A percentile compares a stretch with the other conserved stretches of the same genome.
Evolutionary conservation across 2,113 vertebrate species (phyloP).

Genomic region (Pampusana beccarii): DNA sequence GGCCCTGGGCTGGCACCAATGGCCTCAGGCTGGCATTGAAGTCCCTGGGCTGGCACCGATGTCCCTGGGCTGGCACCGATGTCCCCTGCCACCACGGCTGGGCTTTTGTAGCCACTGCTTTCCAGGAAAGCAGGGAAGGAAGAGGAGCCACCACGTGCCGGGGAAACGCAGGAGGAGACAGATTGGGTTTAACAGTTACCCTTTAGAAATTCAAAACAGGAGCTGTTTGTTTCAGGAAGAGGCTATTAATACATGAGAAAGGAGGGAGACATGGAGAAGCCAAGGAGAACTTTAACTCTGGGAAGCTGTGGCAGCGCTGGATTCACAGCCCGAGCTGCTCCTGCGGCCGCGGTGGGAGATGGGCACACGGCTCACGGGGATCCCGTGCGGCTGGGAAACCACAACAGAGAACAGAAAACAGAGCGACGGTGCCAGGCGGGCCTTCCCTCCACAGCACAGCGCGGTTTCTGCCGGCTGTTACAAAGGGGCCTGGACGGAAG

Average conservation of each 20-base stretch:
- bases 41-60: no score
- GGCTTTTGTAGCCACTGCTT: background rate
- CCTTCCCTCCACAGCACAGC: background rate
- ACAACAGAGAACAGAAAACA: background rate
- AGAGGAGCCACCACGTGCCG: background rate
- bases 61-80: background rate
- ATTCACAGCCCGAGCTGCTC: background rate
- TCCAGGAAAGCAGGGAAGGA: background rate
- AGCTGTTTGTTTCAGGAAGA: background rate
- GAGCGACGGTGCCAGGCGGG: fast-evolving
- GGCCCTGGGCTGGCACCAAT: no score
- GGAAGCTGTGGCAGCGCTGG: background rate
- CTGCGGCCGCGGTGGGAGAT: fast-evolving
- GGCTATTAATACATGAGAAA: background rate
- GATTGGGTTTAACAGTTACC: background rate
- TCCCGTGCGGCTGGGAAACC: background rate
- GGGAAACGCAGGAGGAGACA: background rate
- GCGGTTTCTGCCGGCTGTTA: background rate
- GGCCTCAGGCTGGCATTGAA: no score
- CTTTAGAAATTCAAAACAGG: background rate
- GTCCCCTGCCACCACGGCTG: fast-evolving
- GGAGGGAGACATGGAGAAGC: background rate
- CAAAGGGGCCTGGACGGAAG: background rate
- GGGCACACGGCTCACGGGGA: fast-evolving
- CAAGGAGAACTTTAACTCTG: background rate